Percentiles rank a stretch among this genome's conserved stretches.
Conservation (phyloP, 2,797 vertebrate species). For the Chiloscyllium punctatum region DNA sequence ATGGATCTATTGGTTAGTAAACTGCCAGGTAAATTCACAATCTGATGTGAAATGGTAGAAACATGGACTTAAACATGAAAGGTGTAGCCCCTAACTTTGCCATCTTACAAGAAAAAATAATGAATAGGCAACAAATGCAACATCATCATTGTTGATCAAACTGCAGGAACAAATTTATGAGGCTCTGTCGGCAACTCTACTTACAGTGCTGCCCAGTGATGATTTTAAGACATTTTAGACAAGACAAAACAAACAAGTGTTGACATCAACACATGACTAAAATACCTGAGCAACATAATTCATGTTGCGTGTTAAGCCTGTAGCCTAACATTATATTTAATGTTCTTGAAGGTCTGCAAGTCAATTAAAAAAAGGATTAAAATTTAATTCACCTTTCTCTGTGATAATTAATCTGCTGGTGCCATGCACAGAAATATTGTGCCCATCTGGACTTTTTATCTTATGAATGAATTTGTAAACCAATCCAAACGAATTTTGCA, state of each 20-base stretch:
- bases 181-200: background rate
- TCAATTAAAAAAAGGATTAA: background rate
- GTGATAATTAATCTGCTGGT: background rate
- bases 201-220: background rate
- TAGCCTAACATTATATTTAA: background rate
- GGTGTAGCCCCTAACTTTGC: background rate
- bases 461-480: too few relatives aligned
- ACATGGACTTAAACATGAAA: background rate
- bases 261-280: background rate
- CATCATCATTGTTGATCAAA: background rate
- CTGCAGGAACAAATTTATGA: background rate
- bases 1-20: background rate
- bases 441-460: too few relatives aligned
- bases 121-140: background rate
- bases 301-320: background rate
- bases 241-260: background rate
- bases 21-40: background rate
- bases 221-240: background rate
- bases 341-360: background rate
- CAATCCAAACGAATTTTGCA: background rate
- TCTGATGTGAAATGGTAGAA: background rate
- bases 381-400: background rate
- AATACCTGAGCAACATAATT: background rate
- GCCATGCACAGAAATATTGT: background rate
- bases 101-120: background rate